Evolutionary conservation across 2,888 invertebrate species (phyloP), one percentile per base, ranked within the genome.

Genomic region (Malthinus flaveolus): DNA sequence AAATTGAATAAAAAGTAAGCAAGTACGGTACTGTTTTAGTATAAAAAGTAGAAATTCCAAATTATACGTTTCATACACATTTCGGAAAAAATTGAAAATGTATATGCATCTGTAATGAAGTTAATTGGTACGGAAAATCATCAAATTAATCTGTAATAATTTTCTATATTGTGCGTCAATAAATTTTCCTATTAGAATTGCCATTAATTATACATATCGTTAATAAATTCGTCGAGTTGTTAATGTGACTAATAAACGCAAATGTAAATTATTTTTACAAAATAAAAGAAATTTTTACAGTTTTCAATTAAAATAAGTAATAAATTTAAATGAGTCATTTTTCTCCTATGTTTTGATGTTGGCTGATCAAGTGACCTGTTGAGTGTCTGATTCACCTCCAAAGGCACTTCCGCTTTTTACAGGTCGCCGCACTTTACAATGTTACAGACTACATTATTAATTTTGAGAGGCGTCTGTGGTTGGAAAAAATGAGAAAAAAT

Each of bases 321-420:
- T 53, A 59, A 54, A 59, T 59, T 45, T 47, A 55, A 59, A 59
- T 59, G 59, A 59, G 59, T 59, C 59, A 59, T 59, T 54, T 59
- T 54, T 23, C 23, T 23, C 11, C 46, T 32, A 49, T 59, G 59
- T 59, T 59, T 59, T 59, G 59, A 59, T 59, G 59, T 53, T 58
- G 44, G 59, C 47, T 59, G 54, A 59, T 59, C 59, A 54, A 59
- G 61, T 61, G 56, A 61, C 59, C 59, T 59, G 59, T 59, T 59
- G 59, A 59, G 59, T 55, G 59, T 39, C 59, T 64, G 64, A 64
- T 64, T 64, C 64, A 64, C 62, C 64, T 62, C 61, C 44, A 49
- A 46, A 60, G 61, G 64, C 59, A 64, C 64, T 64, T 64, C 64
- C 64, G 64, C 60, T 62, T 58, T 59, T 55, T 55, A 62, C 64